Percentiles rank a stretch among this genome's conserved stretches.
These are phyloP conservation scores for Cololabis saira DNA, from an alignment of 2,113 vertebrate species.

Conservation along the genomic window DNA sequence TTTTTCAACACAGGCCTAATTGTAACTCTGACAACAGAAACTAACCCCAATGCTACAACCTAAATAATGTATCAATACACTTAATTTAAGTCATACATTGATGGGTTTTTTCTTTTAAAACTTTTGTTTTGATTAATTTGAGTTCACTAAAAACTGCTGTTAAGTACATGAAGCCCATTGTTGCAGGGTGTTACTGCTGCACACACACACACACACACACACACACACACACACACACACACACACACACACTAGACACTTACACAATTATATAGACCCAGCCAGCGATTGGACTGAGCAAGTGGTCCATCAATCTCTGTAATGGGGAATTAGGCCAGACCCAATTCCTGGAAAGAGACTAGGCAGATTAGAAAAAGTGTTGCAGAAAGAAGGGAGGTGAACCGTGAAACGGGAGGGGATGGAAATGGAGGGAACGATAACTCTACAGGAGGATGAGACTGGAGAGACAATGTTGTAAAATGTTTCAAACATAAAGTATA, in stretches of 20 bases:
- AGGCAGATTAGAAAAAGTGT: slow-evolving; percentile 14
- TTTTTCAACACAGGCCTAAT: too few relatives aligned
- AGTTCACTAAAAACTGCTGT: slow-evolving; percentile 20
- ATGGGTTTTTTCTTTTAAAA: too few relatives aligned
- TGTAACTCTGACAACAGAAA: too few relatives aligned
- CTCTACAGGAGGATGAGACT: slow-evolving; percentile 4
- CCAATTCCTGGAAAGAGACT: slow-evolving; percentile 60
- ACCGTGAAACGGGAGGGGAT: background rate
- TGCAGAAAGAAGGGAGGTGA: slow-evolving; percentile 10
- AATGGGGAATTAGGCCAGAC: slow-evolving; percentile 58
- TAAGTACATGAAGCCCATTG: background rate
- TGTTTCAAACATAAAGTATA: too few relatives aligned
- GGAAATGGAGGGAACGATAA: background rate
- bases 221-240: background rate
- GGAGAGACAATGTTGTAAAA: too few relatives aligned
- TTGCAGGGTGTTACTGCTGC: slow-evolving; percentile 6
- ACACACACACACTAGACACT: background rate
- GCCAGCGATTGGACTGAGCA: slow-evolving; percentile 12
- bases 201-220: background rate
- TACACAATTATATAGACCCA: slow-evolving; percentile 20
- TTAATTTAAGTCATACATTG: too few relatives aligned
- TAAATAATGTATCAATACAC: too few relatives aligned
- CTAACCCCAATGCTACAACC: background rate
- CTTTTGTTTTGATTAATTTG: background rate
- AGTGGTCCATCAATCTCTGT: slow-evolving; percentile 53